Evolutionary conservation across 2,113 vertebrate species (phyloP).

Genomic region (Amphilophus citrinellus): DNA sequence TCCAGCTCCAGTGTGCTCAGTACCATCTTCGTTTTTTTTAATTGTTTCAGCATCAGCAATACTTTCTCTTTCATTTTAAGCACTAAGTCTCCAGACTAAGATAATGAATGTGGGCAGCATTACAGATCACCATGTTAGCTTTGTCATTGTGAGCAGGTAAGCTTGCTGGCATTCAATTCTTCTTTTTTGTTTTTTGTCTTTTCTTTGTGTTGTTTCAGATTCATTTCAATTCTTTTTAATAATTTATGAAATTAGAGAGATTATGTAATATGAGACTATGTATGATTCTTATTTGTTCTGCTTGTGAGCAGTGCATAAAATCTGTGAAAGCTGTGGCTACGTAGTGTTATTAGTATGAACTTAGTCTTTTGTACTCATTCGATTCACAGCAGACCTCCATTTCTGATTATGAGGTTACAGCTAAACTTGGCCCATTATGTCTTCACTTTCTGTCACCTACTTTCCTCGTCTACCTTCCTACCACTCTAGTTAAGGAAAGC

Average conservation of each 20-base stretch:
- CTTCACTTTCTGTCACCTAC: neutral
- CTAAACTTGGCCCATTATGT: slow-evolving; percentile 1
- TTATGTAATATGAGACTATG: neutral
- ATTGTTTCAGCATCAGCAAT: neutral
- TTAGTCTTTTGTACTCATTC: neutral
- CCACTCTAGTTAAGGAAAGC: neutral
- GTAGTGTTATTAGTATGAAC: neutral
- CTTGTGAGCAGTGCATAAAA: neutral
- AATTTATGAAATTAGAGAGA: neutral
- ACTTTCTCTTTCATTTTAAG: neutral
- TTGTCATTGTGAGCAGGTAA: slow-evolving; percentile 3
- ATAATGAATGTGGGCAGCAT: neutral
- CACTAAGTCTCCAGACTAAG: neutral
- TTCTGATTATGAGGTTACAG: slow-evolving; percentile 14
- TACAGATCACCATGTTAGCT: neutral
- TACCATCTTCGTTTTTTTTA: neutral
- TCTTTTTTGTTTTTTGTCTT: neutral
- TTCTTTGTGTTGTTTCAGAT: neutral
- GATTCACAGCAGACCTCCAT: neutral
- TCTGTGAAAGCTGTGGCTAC: neutral
- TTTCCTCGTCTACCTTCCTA: neutral
- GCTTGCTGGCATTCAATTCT: neutral
- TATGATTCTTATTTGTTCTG: neutral
- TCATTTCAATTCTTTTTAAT: neutral
- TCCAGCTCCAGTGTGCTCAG: neutral